phyloP scores from a whole-genome alignment of 2,888 invertebrate species.

The Trichacis sp. region DNA sequence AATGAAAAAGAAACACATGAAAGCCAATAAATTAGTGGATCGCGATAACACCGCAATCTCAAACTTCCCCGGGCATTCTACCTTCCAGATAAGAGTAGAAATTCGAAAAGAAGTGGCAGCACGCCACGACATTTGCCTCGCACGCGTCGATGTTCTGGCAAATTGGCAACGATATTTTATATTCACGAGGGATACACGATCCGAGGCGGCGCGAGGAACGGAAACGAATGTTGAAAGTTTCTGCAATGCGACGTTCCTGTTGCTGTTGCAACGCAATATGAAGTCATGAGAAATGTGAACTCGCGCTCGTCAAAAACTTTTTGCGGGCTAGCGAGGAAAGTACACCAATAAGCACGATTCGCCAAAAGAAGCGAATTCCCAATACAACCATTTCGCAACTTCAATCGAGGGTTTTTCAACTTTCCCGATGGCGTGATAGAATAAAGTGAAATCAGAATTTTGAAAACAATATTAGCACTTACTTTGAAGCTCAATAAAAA shows the following conservation, averaged over 20 bases:
- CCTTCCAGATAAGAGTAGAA: no score
- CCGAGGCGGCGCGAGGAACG: neutral
- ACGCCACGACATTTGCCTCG: slow-evolving; percentile 5
- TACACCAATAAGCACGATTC: slow-evolving; percentile 15
- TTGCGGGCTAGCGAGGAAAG: neutral
- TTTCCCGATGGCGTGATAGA: no score
- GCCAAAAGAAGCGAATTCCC: slow-evolving; percentile 14
- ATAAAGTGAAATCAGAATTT: no score
- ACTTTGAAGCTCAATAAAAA: no score
- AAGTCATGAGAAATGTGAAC: neutral
- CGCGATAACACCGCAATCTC: slow-evolving; percentile 15
- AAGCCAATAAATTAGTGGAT: no score
- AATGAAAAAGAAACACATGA: no score
- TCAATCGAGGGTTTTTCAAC: neutral
- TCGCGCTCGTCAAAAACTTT: slow-evolving; percentile 3
- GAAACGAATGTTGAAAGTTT: slow-evolving; percentile 14
- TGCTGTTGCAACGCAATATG: neutral
- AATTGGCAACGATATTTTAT: slow-evolving; percentile 11
- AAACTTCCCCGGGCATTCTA: no score
- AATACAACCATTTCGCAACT: neutral
- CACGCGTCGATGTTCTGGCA: slow-evolving; percentile 9
- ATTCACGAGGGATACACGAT: slow-evolving; percentile 8
- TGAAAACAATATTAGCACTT: no score
- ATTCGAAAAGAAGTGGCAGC: slow-evolving; percentile 13
- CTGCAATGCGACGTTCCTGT: slow-evolving; percentile 1